Evolutionary conservation across 2,113 vertebrate genomes (phyloP).

Genomic region (Cyphomyrus plagiostoma): DNA sequence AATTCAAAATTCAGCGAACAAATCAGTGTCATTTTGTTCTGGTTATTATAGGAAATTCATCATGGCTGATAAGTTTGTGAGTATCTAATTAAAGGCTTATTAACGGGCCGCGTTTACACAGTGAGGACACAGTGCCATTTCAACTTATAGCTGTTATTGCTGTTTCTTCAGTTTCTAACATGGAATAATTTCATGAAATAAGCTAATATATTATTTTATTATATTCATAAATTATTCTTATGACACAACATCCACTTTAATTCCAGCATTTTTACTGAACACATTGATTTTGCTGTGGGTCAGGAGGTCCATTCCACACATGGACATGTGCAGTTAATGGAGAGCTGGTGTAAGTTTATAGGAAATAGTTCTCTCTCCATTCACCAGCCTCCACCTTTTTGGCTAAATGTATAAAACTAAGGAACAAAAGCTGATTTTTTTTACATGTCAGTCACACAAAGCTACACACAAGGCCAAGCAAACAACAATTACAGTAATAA

Average conservation of each 20-base stretch:
- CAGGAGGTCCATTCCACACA: not conserved
- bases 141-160: not conserved
- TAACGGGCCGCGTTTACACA: not conserved
- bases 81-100: not conserved
- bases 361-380: not conserved
- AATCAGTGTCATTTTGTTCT: not conserved
- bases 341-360: not conserved
- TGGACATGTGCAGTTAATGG: not conserved
- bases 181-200: not conserved
- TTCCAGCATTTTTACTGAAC: not conserved
- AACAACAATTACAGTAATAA: not conserved
- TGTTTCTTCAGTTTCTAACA: not conserved
- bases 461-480: not conserved
- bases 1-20: not conserved
- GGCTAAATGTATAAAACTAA: not conserved
- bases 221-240: not conserved
- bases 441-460: not conserved
- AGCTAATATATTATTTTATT: not conserved
- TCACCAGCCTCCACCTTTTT: not conserved
- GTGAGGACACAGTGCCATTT: not conserved
- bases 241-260: not conserved
- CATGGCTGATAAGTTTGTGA: not conserved
- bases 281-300: not conserved
- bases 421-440: not conserved
- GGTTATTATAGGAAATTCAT: not conserved